Conservation (phyloP, 2,888 invertebrate genomes). For the Amphipoea lucens region DNA sequence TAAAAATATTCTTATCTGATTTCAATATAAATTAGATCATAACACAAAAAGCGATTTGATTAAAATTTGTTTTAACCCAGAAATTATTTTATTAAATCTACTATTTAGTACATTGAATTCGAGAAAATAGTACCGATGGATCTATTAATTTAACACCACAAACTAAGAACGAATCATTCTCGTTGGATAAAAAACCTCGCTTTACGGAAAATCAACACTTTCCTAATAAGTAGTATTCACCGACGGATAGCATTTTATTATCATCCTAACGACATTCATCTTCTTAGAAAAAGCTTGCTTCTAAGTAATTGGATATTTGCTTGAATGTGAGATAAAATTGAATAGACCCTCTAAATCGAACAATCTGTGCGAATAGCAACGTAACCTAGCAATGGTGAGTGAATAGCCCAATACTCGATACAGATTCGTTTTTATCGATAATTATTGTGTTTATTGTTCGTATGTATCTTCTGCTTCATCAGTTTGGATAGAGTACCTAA, state of each 20-base stretch:
- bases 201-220: constrained; percentile 39
- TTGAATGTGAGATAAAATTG: constrained; percentile 80
- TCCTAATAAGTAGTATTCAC: constrained; percentile 38
- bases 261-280: constrained; percentile 72
- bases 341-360: constrained; percentile 76
- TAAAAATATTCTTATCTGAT: not conserved
- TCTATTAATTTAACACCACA: not conserved
- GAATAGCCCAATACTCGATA: constrained; percentile 58
- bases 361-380: constrained; percentile 64
- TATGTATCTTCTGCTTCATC: constrained; percentile 22
- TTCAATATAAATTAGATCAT: not conserved
- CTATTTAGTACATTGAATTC: not conserved
- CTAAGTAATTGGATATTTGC: constrained; percentile 86
- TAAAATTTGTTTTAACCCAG: not conserved
- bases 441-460: constrained; percentile 49
- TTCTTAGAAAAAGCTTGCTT: constrained; percentile 72
- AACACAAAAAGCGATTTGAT: not conserved
- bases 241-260: constrained; percentile 69
- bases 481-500: constrained; percentile 15
- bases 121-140: not conserved
- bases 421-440: constrained; percentile 64
- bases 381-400: constrained; percentile 63
- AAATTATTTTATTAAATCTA: not conserved
- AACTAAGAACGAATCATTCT: not conserved
- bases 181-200: constrained; percentile 5